A percentile compares a stretch with the other conserved stretches of the same genome.
Evolutionary conservation across 2,888 invertebrate genomes (phyloP).

Genomic region (Xestoiulus laeticollis): DNA sequence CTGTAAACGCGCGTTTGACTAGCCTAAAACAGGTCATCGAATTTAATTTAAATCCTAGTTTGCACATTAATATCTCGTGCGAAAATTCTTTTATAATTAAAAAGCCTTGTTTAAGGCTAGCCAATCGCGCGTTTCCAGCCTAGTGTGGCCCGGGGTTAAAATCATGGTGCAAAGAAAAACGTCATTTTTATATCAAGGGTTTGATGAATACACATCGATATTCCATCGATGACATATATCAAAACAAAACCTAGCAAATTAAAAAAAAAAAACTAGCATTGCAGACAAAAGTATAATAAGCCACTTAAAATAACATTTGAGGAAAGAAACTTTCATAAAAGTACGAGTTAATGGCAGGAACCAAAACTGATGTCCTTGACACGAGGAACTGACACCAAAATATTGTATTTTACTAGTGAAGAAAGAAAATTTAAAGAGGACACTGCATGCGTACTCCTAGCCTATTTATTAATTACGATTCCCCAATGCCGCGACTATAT

Average conservation of each 20-base stretch:
- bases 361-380: not conserved
- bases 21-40: too few relatives aligned
- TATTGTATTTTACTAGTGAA: not conserved
- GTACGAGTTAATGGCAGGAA: not conserved
- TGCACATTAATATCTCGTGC: too few relatives aligned
- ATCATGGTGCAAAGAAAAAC: not conserved
- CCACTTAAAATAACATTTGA: not conserved
- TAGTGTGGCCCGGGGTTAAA: too few relatives aligned
- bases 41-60: too few relatives aligned
- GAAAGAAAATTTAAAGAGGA: constrained; percentile 36
- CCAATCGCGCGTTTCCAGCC: too few relatives aligned
- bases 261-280: not conserved
- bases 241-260: not conserved
- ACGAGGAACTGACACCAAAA: not conserved
- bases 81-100: too few relatives aligned
- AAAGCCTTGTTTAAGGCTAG: too few relatives aligned
- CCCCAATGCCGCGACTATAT: not conserved
- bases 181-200: not conserved
- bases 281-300: not conserved
- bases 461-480: not conserved
- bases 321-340: not conserved
- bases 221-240: not conserved
- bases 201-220: not conserved
- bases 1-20: too few relatives aligned
- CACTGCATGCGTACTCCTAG: not conserved